These are phyloP conservation scores for Leiothrix lutea DNA, from an alignment of 2,113 vertebrate species.

Conservation along the genomic window DNA sequence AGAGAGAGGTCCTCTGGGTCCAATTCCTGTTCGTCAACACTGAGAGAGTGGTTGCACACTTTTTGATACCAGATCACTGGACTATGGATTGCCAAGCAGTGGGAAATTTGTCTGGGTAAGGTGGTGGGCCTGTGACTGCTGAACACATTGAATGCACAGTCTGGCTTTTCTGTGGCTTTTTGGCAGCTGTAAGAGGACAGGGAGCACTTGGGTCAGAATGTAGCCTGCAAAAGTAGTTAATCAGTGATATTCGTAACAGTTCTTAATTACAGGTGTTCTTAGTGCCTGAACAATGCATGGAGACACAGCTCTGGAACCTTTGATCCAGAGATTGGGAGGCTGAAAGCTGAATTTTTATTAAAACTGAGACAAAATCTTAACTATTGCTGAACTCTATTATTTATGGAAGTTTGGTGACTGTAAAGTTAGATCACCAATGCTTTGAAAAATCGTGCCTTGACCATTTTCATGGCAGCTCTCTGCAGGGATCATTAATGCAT, in stretches of 20 bases:
- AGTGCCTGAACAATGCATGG: background rate
- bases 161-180: background rate
- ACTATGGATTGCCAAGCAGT: background rate
- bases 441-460: background rate
- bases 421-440: background rate
- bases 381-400: background rate
- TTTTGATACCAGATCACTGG: background rate
- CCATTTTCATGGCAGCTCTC: background rate
- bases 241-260: background rate
- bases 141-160: background rate
- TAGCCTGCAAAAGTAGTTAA: background rate
- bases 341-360: background rate
- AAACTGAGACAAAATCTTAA: background rate
- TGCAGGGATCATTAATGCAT: background rate
- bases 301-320: background rate
- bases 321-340: background rate
- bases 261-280: background rate
- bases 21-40: background rate
- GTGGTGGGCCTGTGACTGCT: background rate
- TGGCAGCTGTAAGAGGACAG: background rate
- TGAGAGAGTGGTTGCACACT: background rate
- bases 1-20: background rate
- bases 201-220: background rate
- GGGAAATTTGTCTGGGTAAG: background rate
- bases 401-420: background rate